These are phyloP conservation scores for human (Homo sapiens) DNA, from an alignment of 2,113 vertebrate species.

Conservation along the genomic window GRCh38 chr13:44870501-44871000, in stretches of 20 bases:
- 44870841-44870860: not conserved
- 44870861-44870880: not conserved
- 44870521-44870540: not conserved
- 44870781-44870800: not conserved
- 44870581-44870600: not conserved
- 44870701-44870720: conserved; percentile 49
- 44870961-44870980: not conserved
- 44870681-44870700: not conserved
- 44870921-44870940: not conserved
- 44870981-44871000: not conserved
- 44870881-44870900: not conserved
- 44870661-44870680: not conserved
- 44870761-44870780: not conserved
- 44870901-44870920: not conserved
- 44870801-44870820: not conserved
- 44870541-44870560: not conserved
- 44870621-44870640: not conserved
- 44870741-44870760: not conserved
- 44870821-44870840: not conserved
- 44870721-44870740: conserved; percentile 28
- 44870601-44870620: not conserved
- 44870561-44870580: not conserved
- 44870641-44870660: not conserved
- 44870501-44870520: not conserved
- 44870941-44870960: not conserved